A percentile compares a stretch with the other conserved stretches of the same genome.
Evolutionary conservation across 2,797 vertebrate genomes (phyloP).

Genomic region (Alca torda): DNA sequence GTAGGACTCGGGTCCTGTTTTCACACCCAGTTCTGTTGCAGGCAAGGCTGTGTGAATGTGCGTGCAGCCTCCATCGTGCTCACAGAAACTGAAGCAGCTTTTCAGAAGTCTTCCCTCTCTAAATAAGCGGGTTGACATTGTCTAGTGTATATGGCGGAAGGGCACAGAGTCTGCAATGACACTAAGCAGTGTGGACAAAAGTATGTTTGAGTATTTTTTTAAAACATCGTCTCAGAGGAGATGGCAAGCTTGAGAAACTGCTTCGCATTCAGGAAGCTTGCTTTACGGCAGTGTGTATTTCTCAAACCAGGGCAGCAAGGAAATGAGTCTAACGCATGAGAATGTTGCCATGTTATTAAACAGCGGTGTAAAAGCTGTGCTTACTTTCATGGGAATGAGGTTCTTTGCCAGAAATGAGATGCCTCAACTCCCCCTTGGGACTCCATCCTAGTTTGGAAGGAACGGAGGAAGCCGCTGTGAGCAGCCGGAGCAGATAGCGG

Average conservation of each 20-base stretch:
- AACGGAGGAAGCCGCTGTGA: conserved; percentile 82
- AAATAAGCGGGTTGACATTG: not conserved
- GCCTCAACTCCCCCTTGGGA: conserved; percentile 84
- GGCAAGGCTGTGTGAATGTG: not conserved
- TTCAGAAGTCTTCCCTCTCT: not conserved
- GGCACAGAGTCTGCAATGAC: not conserved
- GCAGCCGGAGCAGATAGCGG: conserved; percentile 63
- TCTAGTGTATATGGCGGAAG: not conserved
- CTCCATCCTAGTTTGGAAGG: conserved; percentile 75
- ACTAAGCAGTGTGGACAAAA: not conserved
- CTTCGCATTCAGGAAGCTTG: not conserved
- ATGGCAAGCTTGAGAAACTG: not conserved
- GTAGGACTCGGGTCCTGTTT: not conserved
- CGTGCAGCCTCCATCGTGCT: not conserved
- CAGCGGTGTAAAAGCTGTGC: conserved; percentile 78
- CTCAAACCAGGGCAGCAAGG: conserved; percentile 24
- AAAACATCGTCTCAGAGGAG: not conserved
- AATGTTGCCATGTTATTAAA: conserved; percentile 77
- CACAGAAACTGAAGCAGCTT: not conserved
- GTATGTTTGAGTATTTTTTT: not conserved
- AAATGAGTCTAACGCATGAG: conserved; percentile 68
- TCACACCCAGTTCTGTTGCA: not conserved
- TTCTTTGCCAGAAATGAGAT: conserved; percentile 88
- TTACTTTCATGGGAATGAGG: conserved; percentile 92
- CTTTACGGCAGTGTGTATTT: conserved; percentile 7